Percentiles rank a stretch among this genome's conserved stretches.
Evolutionary conservation across 2,888 invertebrate genomes (phyloP).

Genomic region (Anthrax anthrax): DNA sequence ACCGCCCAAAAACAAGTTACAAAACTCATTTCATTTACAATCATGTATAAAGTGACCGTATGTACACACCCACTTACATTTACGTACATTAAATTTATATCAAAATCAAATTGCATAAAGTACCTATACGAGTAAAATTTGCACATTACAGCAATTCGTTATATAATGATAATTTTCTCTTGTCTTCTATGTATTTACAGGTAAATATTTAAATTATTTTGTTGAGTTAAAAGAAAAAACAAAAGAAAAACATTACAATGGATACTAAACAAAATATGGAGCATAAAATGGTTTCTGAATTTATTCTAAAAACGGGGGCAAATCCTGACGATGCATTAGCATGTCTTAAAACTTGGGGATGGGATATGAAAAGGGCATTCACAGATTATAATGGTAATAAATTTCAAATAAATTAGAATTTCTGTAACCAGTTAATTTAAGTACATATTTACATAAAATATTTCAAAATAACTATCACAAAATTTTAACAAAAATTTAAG

Average conservation of each 20-base stretch:
- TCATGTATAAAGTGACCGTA: too few relatives aligned
- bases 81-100: too few relatives aligned
- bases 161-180: too few relatives aligned
- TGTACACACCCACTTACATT: too few relatives aligned
- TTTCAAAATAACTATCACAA: too few relatives aligned
- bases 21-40: too few relatives aligned
- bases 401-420: not conserved
- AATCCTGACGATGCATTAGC: conserved; percentile 14
- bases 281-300: conserved; percentile 14
- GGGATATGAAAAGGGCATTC: conserved; percentile 16
- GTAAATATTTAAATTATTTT: not conserved
- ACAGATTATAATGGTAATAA: conserved; percentile 17
- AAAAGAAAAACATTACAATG: not conserved
- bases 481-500: too few relatives aligned
- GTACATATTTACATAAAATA: not conserved
- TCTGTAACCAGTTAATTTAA: not conserved
- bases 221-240: not conserved
- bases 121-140: too few relatives aligned
- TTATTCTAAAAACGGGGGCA: conserved; percentile 15
- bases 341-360: conserved; percentile 16
- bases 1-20: too few relatives aligned
- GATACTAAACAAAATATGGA: conserved; percentile 9
- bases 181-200: not conserved
- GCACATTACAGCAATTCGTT: too few relatives aligned
- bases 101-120: too few relatives aligned